These are phyloP conservation scores for Equus przewalskii DNA, from an alignment of 2,113 vertebrate genomes.

Conservation along the genomic window DNA sequence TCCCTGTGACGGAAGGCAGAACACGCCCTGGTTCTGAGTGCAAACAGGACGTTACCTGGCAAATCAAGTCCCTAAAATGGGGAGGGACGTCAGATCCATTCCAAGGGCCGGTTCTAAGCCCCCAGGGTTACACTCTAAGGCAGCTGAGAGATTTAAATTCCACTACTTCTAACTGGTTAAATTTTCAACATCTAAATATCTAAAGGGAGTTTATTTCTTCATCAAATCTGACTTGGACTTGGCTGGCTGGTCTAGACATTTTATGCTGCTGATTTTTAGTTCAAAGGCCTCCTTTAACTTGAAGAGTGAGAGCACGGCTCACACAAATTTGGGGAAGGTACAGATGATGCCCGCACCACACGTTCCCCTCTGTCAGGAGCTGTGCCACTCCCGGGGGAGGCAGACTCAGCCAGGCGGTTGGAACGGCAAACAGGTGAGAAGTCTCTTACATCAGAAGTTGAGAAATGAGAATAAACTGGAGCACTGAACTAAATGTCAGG, in stretches of 20 bases:
- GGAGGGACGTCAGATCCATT: not conserved
- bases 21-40: not conserved
- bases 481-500: not conserved
- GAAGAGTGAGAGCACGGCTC: not conserved
- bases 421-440: no score
- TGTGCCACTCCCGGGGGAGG: not conserved
- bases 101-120: not conserved
- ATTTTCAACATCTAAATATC: not conserved
- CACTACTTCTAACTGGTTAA: not conserved
- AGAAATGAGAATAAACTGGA: not conserved
- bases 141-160: constrained; percentile 7
- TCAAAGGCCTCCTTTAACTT: constrained; percentile 20
- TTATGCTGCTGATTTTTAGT: not conserved
- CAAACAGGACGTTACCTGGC: not conserved
- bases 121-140: not conserved
- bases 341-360: accelerated
- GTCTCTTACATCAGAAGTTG: not conserved
- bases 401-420: not conserved
- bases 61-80: not conserved
- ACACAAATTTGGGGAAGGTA: not conserved
- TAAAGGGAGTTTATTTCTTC: not conserved
- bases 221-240: constrained; percentile 9
- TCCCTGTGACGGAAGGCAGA: not conserved
- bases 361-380: not conserved
- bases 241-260: not conserved